A percentile compares a stretch with the other conserved stretches of the same genome.
Evolutionary conservation across 2,888 invertebrate genomes (phyloP).

Genomic region (Synergus japonicus): DNA sequence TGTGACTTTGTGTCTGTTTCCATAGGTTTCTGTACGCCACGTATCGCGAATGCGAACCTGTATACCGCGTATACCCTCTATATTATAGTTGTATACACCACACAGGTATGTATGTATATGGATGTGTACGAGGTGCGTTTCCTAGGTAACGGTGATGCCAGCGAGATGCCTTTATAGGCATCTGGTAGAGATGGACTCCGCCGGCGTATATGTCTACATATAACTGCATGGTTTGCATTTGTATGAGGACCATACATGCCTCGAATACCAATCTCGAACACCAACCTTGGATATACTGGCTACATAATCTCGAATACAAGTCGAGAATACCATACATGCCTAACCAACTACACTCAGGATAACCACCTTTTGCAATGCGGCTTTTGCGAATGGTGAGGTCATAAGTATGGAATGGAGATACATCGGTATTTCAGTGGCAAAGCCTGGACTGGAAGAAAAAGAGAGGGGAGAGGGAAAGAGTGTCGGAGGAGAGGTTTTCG

Average conservation of each 20-base stretch:
- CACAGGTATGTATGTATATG: constrained; percentile 47
- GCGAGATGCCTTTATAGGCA: constrained; percentile 75
- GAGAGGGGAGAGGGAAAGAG: constrained; percentile 45
- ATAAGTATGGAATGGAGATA: constrained; percentile 58
- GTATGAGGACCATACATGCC: constrained; percentile 20
- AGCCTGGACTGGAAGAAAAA: constrained; percentile 48
- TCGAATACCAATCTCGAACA: constrained; percentile 1
- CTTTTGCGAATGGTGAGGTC: constrained; percentile 50
- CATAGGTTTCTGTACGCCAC: constrained; percentile 7
- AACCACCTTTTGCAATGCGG: constrained; percentile 54
- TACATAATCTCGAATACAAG: constrained; percentile 30
- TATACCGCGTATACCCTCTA: neutral
- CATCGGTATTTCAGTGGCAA: constrained; percentile 73
- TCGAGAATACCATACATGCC: too few species aligned
- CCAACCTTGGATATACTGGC: constrained; percentile 52
- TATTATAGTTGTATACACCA: neutral
- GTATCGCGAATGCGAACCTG: constrained; percentile 26
- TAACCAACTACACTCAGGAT: constrained; percentile 40
- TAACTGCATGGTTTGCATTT: neutral
- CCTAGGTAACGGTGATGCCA: constrained; percentile 74
- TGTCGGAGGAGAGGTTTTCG: constrained; percentile 43
- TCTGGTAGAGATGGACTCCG: constrained; percentile 66
- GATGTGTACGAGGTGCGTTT: constrained; percentile 63
- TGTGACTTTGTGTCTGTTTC: constrained; percentile 44
- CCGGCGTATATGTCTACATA: constrained; percentile 49